Evolutionary conservation across 2,113 vertebrate species (phyloP), one percentile per base, ranked within the genome.

Genomic region (Crocuta crocuta): DNA sequence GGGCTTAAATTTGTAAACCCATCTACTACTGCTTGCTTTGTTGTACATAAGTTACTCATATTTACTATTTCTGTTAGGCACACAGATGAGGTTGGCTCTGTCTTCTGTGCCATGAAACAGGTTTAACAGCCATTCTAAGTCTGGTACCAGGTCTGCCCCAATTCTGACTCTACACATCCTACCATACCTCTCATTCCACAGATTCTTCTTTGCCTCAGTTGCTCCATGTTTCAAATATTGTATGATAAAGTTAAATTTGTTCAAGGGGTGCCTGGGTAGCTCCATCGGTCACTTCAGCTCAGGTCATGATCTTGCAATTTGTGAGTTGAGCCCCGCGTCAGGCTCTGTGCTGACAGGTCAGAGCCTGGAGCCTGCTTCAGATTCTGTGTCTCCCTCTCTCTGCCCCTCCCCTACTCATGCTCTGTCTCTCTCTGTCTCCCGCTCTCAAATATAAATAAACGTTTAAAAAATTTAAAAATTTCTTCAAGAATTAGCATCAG

Each of bases 101-200:
- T n/a, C 21, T 35, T 50, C 31, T 50, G 23, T 33, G 35, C 10
- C 17, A 55, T 50, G 66, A 26, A 86, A 70, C 13, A 95, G 33
- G 2, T 7, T 39, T 39, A 31, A 53, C 55, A 85, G 35, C 8
- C 0, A 16, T 33, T 89, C 7, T 45, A 12, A 4, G 13, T 61
- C 23, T 13, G 1, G 68, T 31, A 3, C 17, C 58, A n/a, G 19
- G 24, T 39, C n/a, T 65, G 12, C 16, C 12, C 19, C 11, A 48
- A 16, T 63, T 35, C 21, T 5, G 11, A 35, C 2, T 63, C 28
- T 76, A 39, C 9, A 21, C 50, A 7, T 4, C 35, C 31, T 0
- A 11, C 17, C 11, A 0, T 11, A 53, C 4, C 15, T 39, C 26
- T 45, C 15, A 10, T 33, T 33, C 10, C 28, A 33, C 2, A 55